A percentile compares a stretch with the other conserved stretches of the same genome.
These are phyloP conservation scores for Anagrus nilaparvatae DNA, from an alignment of 1,140 invertebrate genomes.

Conservation along the genomic window DNA sequence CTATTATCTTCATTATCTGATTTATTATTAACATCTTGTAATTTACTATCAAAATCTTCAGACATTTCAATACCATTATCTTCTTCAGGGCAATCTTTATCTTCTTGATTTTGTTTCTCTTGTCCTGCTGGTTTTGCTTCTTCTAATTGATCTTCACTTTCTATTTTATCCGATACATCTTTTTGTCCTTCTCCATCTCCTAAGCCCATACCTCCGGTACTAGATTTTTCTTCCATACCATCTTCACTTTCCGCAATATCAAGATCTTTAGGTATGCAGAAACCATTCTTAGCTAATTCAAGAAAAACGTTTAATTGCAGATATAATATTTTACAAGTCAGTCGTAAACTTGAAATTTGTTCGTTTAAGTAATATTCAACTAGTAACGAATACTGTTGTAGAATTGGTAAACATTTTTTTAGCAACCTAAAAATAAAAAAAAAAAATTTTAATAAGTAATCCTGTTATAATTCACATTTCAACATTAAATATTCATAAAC, in stretches of 20 bases:
- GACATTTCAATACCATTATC: conserved; percentile 92
- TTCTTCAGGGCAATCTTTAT: conserved; percentile 80
- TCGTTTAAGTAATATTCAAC: conserved; percentile 70
- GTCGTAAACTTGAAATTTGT: conserved; percentile 62
- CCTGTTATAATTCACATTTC: conserved; percentile 4
- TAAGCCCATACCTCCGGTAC: conserved; percentile 65
- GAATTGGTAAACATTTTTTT: conserved; percentile 48
- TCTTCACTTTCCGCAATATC: conserved; percentile 52
- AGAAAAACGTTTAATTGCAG: conserved; percentile 76
- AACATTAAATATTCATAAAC: conserved; percentile 3
- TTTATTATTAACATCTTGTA: conserved; percentile 68
- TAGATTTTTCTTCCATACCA: conserved; percentile 44
- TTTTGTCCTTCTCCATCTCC: conserved; percentile 89
- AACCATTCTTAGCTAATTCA: conserved; percentile 81
- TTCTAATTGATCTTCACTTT: conserved; percentile 90
- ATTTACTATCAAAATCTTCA: conserved; percentile 80
- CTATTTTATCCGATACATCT: conserved; percentile 90
- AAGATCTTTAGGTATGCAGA: conserved; percentile 82
- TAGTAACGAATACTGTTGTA: conserved; percentile 66
- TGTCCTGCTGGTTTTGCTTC: conserved; percentile 70
- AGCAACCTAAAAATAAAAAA: conserved; percentile 22
- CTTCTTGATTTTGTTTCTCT: conserved; percentile 55
- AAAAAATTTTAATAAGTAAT: conserved; percentile 3
- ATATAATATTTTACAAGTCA: conserved; percentile 73
- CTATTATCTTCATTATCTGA: conserved; percentile 56